Conservation (phyloP, 2,888 invertebrate species). For the Gibbula magus region DNA sequence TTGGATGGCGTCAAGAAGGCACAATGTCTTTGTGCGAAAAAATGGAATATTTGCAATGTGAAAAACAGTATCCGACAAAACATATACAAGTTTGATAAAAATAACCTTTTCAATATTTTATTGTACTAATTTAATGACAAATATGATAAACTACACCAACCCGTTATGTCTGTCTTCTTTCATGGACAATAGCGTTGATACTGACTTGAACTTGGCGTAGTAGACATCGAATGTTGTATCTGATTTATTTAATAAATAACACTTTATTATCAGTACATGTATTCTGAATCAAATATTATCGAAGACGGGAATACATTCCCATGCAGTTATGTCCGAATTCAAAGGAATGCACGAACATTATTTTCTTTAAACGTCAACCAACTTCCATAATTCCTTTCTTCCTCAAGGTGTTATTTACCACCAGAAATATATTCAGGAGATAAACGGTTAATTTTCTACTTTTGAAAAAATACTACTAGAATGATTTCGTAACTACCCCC, state of each 20-base stretch:
- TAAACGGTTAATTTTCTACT: too few species aligned
- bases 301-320: too few species aligned
- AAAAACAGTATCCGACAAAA: too few species aligned
- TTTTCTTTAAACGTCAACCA: neutral
- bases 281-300: neutral
- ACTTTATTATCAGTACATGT: neutral
- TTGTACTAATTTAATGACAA: too few species aligned
- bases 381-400: neutral
- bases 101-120: too few species aligned
- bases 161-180: slow-evolving; percentile 32
- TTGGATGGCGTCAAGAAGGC: too few species aligned
- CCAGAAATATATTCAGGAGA: neutral
- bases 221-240: slow-evolving; percentile 52
- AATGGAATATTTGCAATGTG: too few species aligned
- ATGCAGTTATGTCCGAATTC: too few species aligned
- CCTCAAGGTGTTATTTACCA: neutral
- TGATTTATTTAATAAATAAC: slow-evolving; percentile 31
- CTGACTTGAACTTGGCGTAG: slow-evolving; percentile 48
- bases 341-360: too few species aligned
- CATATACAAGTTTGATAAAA: too few species aligned
- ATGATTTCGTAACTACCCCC: neutral
- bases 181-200: slow-evolving; percentile 47
- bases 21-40: too few species aligned
- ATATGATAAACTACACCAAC: slow-evolving; percentile 6
- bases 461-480: too few species aligned